Base-by-base conservation (phyloP, 1,140 invertebrate species). In the Drosophila lacteicornis region DNA sequence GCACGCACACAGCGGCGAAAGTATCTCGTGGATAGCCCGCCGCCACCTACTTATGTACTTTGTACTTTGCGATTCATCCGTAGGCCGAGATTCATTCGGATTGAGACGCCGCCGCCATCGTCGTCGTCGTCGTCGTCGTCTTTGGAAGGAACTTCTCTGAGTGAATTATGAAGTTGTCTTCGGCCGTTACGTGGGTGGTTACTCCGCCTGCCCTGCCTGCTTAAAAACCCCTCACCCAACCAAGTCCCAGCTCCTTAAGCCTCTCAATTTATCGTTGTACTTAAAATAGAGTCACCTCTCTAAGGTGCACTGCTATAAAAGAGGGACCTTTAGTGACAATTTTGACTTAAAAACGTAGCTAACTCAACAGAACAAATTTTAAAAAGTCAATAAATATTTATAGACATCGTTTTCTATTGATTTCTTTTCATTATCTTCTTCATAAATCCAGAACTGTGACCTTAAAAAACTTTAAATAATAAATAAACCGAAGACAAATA, bases 81-180 rank as follows among this genome's bases (percentile, higher is more conserved):
- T 79, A 70, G 61, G 60, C 60, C 25, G 63, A 60, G 66, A 58
- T 79, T 86, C 49, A 58, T 79, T 86, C 49, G 61, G 47, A 75
- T 69, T 43, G 57, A 55, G 50, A 57, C 51, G 61, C 19, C 40
- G 45, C 30, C 25, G 9, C 33, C 33, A 11, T 33, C 17, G 9
- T 9, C 33, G 8, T 33, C 25, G 51, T 33, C 3, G n/a, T n/a
- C n/a, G 43, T 9, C 27, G 50, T 7, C 19, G 17, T 15, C 17
- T 55, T 38, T 22, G 51, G 51, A 5, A 6, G 51, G 38, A 55
- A 40, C 56, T 68, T 60, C 51, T 75, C 74, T 84, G 83, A 87
- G 84, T 87, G 84, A 87, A 79, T 87, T 87, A 87, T 87, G 80
- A 87, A 87, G 80, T 84, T 87, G 83, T 77, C 75, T 77, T 77